These are phyloP conservation scores for Nothocercus julius DNA, from an alignment of 2,113 vertebrate genomes.

Conservation along the genomic window DNA sequence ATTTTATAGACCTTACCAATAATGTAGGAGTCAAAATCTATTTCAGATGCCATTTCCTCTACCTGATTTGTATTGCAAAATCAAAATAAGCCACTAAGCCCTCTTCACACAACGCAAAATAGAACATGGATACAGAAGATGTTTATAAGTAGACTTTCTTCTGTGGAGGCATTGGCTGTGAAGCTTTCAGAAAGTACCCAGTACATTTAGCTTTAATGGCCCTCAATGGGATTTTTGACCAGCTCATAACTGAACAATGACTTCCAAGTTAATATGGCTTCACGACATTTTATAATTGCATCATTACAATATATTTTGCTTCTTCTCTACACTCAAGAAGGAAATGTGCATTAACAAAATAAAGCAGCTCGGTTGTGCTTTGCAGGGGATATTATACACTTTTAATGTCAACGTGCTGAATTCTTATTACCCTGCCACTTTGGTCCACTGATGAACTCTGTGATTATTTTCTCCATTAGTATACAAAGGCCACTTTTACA, in stretches of 20 bases:
- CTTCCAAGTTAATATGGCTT: not conserved
- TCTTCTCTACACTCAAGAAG: not conserved
- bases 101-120: not conserved
- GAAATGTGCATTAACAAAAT: not conserved
- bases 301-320: not conserved
- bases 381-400: not conserved
- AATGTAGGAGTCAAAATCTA: not conserved
- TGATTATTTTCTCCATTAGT: not conserved
- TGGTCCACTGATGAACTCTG: not conserved
- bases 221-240: not conserved
- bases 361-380: not conserved
- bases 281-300: not conserved
- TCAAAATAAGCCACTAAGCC: not conserved
- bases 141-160: not conserved
- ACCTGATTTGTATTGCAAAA: not conserved
- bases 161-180: not conserved
- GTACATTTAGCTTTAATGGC: not conserved
- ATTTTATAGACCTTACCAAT: not conserved
- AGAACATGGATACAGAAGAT: not conserved
- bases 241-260: not conserved
- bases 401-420: not conserved
- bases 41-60: not conserved
- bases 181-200: not conserved
- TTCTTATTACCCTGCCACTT: not conserved
- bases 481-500: not conserved